Base-by-base conservation (phyloP, 2,797 vertebrate species). In the Intellagama lesueurii region DNA sequence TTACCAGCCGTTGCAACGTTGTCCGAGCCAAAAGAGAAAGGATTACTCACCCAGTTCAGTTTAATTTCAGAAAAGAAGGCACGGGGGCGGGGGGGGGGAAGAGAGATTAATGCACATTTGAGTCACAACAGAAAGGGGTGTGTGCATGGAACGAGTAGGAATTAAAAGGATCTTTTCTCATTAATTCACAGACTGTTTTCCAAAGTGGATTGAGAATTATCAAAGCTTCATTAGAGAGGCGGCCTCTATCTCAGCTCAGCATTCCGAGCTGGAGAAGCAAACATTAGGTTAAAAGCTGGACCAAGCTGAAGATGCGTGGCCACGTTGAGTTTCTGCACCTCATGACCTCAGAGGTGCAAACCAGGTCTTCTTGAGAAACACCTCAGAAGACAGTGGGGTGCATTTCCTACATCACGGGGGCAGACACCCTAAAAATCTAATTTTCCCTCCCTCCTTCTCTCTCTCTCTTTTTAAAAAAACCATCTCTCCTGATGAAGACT, bases 131-230 rank as follows among this genome's bases (percentile, higher is more conserved):
- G 77, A 56, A 22, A 24, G 8, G 73, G 6, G 28, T 75, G 40
- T 4, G 32, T 49, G 68, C 26, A n/a, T 1, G 44, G 75, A 77
- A 83, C 70, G 40, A 78, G 73, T 35, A 60, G 24, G 83, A 83
- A 84, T 88, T 84, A 70, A 84, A 78, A 7, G 32, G 73, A 40
- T 44, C 64, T 84, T 69, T 77, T 52, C 75, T 79, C 88, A 17
- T 47, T 79, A 60, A 44, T 79, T 84, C 49, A 0, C 64, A 56
- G 87, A 2, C 44, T 6, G 73, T 30, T 26, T 52, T 77, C 73
- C 81, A 69, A 78, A 88, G 60, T 35, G 60, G 52, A 78, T 77
- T 49, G 81, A 4, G 9, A 40, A 22, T 56, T 64, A 40, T 32
- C 68, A 49, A 72, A 70, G 64, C 44, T 73, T 78, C 47, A 70